Evolutionary conservation across 2,797 vertebrate species (phyloP).

Genomic region (Sebastes trivittatus): DNA sequence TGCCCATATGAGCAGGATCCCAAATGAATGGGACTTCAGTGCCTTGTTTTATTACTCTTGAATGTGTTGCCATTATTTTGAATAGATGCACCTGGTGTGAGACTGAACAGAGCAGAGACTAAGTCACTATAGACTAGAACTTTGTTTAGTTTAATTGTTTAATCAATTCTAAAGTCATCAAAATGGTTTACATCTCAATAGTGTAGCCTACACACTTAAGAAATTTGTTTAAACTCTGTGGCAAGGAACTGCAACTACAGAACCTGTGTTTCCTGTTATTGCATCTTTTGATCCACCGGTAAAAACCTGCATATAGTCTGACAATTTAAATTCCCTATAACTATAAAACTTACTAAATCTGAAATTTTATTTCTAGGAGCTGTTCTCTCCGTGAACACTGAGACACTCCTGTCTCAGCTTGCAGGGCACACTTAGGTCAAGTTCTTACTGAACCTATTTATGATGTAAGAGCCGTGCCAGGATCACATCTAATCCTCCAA

Average conservation of each 20-base stretch:
- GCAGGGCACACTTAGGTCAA: neutral
- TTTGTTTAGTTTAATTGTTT: neutral
- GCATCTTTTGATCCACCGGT: neutral
- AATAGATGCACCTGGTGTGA: neutral
- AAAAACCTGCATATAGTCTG: neutral
- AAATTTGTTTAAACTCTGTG: neutral
- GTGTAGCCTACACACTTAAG: neutral
- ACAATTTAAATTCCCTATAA: neutral
- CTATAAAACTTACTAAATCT: neutral
- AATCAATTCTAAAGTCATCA: neutral
- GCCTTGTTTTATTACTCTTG: neutral
- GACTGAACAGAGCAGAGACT: neutral
- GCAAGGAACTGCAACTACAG: neutral
- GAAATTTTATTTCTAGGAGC: neutral
- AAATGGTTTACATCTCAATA: neutral
- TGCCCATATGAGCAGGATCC: too few relatives aligned
- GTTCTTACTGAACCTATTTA: neutral
- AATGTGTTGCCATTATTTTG: neutral
- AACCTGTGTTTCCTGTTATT: neutral
- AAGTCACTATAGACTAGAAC: neutral
- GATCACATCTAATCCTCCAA: neutral
- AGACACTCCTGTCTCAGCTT: neutral
- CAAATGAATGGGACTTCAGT: too few relatives aligned
- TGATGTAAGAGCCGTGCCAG: neutral
- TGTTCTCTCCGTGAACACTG: neutral